These are phyloP conservation scores for Drosophila bocki DNA, from an alignment of 1,140 invertebrate genomes.

Conservation along the genomic window DNA sequence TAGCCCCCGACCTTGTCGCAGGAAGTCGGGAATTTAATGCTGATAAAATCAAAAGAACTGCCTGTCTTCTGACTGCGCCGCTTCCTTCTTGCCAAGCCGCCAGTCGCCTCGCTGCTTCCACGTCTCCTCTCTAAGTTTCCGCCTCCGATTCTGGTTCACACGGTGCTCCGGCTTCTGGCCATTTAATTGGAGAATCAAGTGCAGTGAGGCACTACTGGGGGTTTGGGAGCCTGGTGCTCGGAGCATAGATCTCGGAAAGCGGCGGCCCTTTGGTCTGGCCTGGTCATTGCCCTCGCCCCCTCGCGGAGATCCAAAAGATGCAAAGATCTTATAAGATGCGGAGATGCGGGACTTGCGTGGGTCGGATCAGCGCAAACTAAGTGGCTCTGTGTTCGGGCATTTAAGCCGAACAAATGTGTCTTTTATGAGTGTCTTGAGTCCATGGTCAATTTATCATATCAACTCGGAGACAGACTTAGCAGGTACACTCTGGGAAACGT, in stretches of 20 bases:
- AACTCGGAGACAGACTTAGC: slow-evolving; percentile 7
- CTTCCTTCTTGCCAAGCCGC: slow-evolving; percentile 13
- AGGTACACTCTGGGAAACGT: slow-evolving; percentile 4
- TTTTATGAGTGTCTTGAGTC: slow-evolving; percentile 63
- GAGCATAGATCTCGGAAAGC: slow-evolving; percentile 25
- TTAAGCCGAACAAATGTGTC: slow-evolving; percentile 70
- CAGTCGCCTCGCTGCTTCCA: slow-evolving; percentile 15
- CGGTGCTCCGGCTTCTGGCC: slow-evolving; percentile 51
- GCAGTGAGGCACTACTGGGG: slow-evolving; percentile 36
- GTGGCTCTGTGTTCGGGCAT: slow-evolving; percentile 57
- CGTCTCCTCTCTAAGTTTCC: slow-evolving; percentile 25
- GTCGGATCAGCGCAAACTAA: slow-evolving; percentile 77
- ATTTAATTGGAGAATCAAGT: slow-evolving; percentile 80
- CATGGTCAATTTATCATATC: slow-evolving; percentile 81
- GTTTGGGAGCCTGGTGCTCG: neutral
- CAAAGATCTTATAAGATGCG: slow-evolving; percentile 1
- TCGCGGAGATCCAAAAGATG: slow-evolving; percentile 6
- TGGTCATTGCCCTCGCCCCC: slow-evolving; percentile 71
- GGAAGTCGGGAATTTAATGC: slow-evolving; percentile 68
- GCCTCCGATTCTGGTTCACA: slow-evolving; percentile 58
- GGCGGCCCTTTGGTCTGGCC: slow-evolving; percentile 50
- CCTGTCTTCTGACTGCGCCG: slow-evolving; percentile 21
- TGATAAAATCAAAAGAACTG: slow-evolving; percentile 69
- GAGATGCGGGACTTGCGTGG: slow-evolving; percentile 52
- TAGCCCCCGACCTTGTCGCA: slow-evolving; percentile 72